Evolutionary conservation across 1,140 invertebrate genomes (phyloP), one percentile per base, ranked within the genome.

Genomic region (Helicorthomorpha holstii): DNA sequence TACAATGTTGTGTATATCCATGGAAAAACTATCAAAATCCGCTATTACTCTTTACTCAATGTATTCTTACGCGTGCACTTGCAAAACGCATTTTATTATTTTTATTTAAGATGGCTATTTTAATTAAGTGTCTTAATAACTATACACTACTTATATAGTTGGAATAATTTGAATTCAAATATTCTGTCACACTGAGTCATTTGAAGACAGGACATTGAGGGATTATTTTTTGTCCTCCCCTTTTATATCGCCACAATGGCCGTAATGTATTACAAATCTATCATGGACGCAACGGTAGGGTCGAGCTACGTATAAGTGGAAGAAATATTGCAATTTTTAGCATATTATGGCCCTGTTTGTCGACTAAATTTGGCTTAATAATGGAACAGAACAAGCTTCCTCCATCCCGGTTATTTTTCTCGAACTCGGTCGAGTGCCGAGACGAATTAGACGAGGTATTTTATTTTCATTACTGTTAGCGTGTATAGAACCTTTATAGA

Each of bases 381-480:
- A 75, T 77, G 75, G 74, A 75, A 66, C 69, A 72, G 63, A 66
- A 63, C 57, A 73, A 75, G 66, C 66, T 66, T 64, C 71, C 67
- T 66, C 64, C 69, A 61, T 75, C 74, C 59, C 74, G 73, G 65
- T 53, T 80, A 56, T 72, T 79, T 63, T 64, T 67, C 61, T 72
- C 75, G 58, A 78, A 74, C 62, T 73, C 76, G 63, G 77, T 85
- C 65, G 81, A 84, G 73, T 80, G 79, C 70, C 82, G 82, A 74
- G 82, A 85, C 73, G 82, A 84, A 64, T 72, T 82, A 62, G 82
- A 84, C 66, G 82, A 84, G 81, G 82, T 85, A 82, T 25, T 22
- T 46, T 19, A 12, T 38, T 43, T 44, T 14, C 51, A n/a, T 47
- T 48, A 49, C 56, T 14, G 26, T 54, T 27, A 27, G 42, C 29